Conservation (phyloP, 1,140 invertebrate species). For the Cyrtorhinus lividipennis region DNA sequence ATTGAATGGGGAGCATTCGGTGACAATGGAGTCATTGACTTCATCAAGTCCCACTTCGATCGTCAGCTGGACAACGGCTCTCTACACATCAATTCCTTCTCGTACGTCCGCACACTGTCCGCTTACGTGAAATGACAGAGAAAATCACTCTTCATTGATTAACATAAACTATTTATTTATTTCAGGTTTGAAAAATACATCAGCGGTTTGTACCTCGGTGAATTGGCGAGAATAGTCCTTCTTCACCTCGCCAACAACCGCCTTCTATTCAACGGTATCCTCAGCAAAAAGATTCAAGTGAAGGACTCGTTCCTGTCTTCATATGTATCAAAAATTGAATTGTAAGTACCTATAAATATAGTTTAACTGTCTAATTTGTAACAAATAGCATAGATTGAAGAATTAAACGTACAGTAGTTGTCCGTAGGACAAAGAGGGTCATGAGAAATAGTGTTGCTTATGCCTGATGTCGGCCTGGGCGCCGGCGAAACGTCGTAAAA, state of each 20-base stretch:
- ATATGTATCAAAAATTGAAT: conserved; percentile 55
- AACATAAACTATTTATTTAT: conserved; percentile 18
- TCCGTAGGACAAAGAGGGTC: no score
- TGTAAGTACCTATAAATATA: conserved; percentile 40
- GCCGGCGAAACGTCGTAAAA: no score
- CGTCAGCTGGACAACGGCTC: conserved; percentile 40
- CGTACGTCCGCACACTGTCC: conserved; percentile 30
- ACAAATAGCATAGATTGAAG: no score
- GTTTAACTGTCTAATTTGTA: no score
- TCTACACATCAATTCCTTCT: conserved; percentile 39
- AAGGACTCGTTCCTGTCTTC: conserved; percentile 46
- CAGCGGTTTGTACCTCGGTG: conserved; percentile 50
- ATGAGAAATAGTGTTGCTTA: no score
- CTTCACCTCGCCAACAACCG: conserved; percentile 36
- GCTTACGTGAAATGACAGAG: no score
- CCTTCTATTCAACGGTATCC: conserved; percentile 38
- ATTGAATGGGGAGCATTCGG: conserved; percentile 77
- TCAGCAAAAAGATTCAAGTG: conserved; percentile 31
- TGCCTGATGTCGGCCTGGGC: no score
- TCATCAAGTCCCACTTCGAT: conserved; percentile 60
- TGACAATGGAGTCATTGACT: conserved; percentile 60
- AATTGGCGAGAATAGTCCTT: conserved; percentile 42
- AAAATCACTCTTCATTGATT: no score
- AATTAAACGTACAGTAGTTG: no score
- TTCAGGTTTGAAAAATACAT: conserved; percentile 52